Evolutionary conservation across 2,888 invertebrate genomes (phyloP).

Genomic region (Psococerastis gibbosa): DNA sequence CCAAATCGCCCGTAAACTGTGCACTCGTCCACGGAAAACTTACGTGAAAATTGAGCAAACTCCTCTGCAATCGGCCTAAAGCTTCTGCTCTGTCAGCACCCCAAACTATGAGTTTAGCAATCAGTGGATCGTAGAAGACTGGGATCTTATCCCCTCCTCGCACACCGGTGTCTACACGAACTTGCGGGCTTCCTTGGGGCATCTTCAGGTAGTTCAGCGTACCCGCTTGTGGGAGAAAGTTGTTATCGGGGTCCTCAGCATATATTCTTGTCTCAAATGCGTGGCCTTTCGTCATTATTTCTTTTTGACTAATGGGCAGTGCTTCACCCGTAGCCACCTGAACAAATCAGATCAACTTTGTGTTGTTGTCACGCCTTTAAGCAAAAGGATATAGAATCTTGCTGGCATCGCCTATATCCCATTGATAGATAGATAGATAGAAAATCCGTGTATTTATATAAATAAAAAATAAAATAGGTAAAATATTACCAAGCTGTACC

Average conservation of each 20-base stretch:
- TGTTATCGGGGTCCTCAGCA: slow-evolving; percentile 55
- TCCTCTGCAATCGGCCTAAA: slow-evolving; percentile 50
- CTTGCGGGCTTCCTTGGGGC: slow-evolving; percentile 41
- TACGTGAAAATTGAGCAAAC: slow-evolving; percentile 73
- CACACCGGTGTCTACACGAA: slow-evolving; percentile 84
- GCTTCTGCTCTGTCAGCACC: slow-evolving; percentile 66
- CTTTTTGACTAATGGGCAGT: slow-evolving; percentile 60
- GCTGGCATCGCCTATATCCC: too few species aligned
- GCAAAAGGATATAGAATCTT: too few species aligned
- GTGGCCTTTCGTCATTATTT: slow-evolving; percentile 64
- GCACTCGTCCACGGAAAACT: too few species aligned
- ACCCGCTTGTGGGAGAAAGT: slow-evolving; percentile 91
- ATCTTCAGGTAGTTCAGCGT: slow-evolving; percentile 52
- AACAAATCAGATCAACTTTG: too few species aligned
- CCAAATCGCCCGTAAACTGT: not conserved
- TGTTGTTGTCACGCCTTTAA: too few species aligned
- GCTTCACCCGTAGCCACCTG: slow-evolving; percentile 70
- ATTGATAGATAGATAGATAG: too few species aligned
- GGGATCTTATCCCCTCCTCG: slow-evolving; percentile 87
- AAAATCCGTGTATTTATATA: too few species aligned
- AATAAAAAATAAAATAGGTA: too few species aligned
- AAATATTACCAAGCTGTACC: too few species aligned
- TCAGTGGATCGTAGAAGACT: slow-evolving; percentile 99
- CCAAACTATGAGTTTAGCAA: slow-evolving; percentile 96
- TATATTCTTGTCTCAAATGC: slow-evolving; percentile 94